Evolutionary conservation across 2,888 invertebrate genomes (phyloP).

Genomic region (Oligia fasciuncula): DNA sequence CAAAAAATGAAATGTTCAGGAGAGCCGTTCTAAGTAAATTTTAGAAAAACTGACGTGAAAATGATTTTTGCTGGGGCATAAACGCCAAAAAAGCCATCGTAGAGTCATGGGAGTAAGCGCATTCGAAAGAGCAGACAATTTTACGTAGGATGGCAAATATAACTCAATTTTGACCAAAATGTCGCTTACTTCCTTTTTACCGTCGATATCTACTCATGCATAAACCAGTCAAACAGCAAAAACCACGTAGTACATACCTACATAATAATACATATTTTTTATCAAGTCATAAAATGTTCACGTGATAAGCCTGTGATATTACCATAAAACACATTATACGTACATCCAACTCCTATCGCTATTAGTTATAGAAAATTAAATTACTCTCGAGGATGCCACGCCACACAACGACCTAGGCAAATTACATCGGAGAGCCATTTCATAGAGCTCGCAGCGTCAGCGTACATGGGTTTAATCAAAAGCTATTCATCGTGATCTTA

Average conservation of each 20-base stretch:
- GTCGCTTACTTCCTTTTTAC: no score
- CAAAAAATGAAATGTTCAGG: no score
- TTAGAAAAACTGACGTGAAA: no score
- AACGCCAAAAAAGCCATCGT: no score
- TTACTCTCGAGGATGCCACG: slow-evolving; percentile 21
- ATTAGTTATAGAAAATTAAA: slow-evolving; percentile 40
- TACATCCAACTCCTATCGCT: slow-evolving; percentile 24
- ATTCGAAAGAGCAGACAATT: no score
- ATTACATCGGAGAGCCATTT: slow-evolving; percentile 41
- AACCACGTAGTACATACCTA: slow-evolving; percentile 29
- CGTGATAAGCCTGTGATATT: slow-evolving; percentile 56
- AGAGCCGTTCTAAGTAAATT: no score
- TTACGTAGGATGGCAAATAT: no score
- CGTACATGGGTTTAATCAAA: slow-evolving; percentile 42
- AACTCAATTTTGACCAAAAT: no score
- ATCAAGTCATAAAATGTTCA: slow-evolving; percentile 55
- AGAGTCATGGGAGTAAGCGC: no score
- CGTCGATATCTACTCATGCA: neutral
- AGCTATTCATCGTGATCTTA: slow-evolving; percentile 58
- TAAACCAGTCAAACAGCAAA: slow-evolving; percentile 27
- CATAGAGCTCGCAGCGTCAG: slow-evolving; percentile 26
- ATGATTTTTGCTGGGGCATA: no score
- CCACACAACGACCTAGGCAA: slow-evolving; percentile 24
- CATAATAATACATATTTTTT: slow-evolving; percentile 36
- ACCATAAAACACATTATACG: slow-evolving; percentile 50